Evolutionary conservation across 1,140 invertebrate genomes (phyloP).

Genomic region (Uloborus diversus): DNA sequence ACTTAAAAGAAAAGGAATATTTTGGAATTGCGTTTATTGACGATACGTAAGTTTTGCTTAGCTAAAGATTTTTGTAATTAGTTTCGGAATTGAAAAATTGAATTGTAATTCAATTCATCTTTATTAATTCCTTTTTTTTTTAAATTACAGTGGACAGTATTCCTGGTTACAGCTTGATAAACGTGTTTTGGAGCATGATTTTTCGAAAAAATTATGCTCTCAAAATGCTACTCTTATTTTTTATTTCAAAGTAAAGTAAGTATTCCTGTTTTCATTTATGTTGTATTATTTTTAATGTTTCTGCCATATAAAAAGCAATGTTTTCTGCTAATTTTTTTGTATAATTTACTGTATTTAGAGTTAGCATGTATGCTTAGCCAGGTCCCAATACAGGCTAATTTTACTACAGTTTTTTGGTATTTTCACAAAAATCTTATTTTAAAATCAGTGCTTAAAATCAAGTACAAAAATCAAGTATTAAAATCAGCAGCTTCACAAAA

Average conservation of each 20-base stretch:
- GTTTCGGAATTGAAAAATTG: neutral
- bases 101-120: neutral
- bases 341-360: too few relatives aligned
- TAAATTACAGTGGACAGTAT: slow-evolving; percentile 66
- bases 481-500: too few relatives aligned
- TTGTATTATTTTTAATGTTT: too few relatives aligned
- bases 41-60: slow-evolving; percentile 67
- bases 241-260: slow-evolving; percentile 70
- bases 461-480: too few relatives aligned
- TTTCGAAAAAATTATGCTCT: slow-evolving; percentile 64
- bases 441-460: too few relatives aligned
- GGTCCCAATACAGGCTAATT: too few relatives aligned
- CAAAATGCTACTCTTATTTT: slow-evolving; percentile 63
- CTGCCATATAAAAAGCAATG: too few relatives aligned
- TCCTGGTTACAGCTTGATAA: slow-evolving; percentile 70
- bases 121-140: slow-evolving; percentile 10
- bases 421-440: too few relatives aligned
- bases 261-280: too few relatives aligned
- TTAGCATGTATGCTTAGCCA: too few relatives aligned
- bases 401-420: too few relatives aligned
- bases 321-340: too few relatives aligned
- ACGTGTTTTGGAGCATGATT: slow-evolving; percentile 70
- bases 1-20: slow-evolving; percentile 73
- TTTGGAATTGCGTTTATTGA: slow-evolving; percentile 70
- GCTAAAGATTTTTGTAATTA: neutral